Percentiles rank a stretch among this genome's conserved stretches.
phyloP scores from a whole-genome alignment of 1,140 invertebrate genomes.

The Drosophila fuyamai region DNA sequence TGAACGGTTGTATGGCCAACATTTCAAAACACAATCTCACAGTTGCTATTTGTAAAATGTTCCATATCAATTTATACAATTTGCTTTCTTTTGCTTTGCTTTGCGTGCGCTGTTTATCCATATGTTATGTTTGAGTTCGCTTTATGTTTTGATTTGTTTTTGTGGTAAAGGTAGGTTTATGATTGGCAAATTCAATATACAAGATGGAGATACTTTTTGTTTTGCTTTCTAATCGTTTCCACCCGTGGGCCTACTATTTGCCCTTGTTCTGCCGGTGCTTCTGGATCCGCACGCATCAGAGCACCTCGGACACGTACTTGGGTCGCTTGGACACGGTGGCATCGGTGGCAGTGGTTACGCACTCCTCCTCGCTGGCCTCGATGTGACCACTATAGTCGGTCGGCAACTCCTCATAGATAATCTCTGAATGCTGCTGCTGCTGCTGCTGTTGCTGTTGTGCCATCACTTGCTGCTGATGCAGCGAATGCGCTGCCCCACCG shows the following conservation, averaged over 20 bases:
- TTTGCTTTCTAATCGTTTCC: conserved; percentile 43
- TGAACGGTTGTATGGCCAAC: conserved; percentile 64
- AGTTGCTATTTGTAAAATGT: conserved; percentile 59
- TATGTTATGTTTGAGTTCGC: conserved; percentile 11
- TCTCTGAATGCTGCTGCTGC: conserved; percentile 72
- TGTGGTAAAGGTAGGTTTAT: conserved; percentile 11
- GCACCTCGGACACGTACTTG: conserved; percentile 81
- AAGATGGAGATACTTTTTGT: conserved; percentile 79
- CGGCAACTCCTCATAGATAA: conserved; percentile 81
- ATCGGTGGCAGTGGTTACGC: conserved; percentile 57
- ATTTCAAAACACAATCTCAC: conserved; percentile 71
- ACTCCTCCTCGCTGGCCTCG: conserved; percentile 74
- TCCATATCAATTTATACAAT: conserved; percentile 53
- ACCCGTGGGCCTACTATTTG: conserved; percentile 58
- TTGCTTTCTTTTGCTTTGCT: conserved; percentile 21
- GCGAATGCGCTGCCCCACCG: conserved; percentile 56
- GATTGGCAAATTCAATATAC: conserved; percentile 82
- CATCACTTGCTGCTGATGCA: conserved; percentile 65
- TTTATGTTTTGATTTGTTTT: conserved; percentile 29
- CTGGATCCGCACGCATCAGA: conserved; percentile 82
- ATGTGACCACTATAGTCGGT: conserved; percentile 83
- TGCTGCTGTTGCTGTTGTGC: conserved; percentile 65
- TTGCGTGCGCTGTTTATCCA: conserved; percentile 20
- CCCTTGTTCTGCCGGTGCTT: conserved; percentile 68
- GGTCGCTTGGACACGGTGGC: conserved; percentile 70